Evolutionary conservation across 2,113 vertebrate genomes (phyloP).

Genomic region (Phylloscopus trochilus): DNA sequence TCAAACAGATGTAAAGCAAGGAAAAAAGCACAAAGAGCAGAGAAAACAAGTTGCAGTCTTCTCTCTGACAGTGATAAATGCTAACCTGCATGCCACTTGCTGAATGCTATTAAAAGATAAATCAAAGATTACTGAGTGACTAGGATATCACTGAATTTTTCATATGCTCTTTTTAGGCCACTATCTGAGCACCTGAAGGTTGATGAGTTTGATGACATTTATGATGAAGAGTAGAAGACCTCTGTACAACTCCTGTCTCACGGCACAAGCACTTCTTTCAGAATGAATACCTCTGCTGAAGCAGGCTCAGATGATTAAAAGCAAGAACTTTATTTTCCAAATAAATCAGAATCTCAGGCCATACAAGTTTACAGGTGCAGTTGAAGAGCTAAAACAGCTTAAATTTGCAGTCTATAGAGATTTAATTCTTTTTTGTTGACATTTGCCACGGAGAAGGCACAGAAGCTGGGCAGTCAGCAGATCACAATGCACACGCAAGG

Average conservation of each 20-base stretch:
- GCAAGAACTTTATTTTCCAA: neutral
- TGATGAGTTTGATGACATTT: neutral
- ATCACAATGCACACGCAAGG: neutral
- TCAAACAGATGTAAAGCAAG: neutral
- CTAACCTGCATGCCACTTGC: neutral
- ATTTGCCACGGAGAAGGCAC: neutral
- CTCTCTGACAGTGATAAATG: neutral
- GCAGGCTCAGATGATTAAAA: neutral
- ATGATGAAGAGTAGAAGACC: neutral
- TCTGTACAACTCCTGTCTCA: neutral
- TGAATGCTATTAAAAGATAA: neutral
- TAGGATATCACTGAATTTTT: neutral
- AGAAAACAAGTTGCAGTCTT: neutral
- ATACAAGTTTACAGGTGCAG: neutral
- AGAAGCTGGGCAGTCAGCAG: neutral
- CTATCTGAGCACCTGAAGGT: neutral
- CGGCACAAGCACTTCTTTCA: neutral
- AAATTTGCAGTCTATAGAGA: neutral
- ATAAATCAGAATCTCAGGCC: neutral
- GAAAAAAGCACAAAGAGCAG: neutral
- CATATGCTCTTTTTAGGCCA: neutral
- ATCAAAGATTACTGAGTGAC: neutral
- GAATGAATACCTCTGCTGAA: neutral
- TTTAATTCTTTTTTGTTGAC: neutral
- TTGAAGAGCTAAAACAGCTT: neutral